Conservation (phyloP, 2,888 invertebrate genomes). For the Corythucha ciliata region DNA sequence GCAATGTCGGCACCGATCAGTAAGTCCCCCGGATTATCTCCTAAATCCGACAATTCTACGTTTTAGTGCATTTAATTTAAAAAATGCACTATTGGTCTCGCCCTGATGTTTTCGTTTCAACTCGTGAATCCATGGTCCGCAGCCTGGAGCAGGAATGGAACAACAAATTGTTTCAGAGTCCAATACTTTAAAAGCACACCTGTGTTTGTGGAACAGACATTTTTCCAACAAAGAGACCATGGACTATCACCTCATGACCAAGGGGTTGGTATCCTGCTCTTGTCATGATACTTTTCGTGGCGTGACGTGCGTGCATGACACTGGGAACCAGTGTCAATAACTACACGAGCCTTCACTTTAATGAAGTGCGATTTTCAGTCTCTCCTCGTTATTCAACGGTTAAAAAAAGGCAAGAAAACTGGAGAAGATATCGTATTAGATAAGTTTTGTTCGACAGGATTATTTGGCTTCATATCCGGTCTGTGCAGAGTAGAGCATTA, state of each 20-base stretch:
- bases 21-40: slow-evolving; percentile 1
- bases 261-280: background rate
- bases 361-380: too few relatives aligned
- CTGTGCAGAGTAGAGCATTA: too few relatives aligned
- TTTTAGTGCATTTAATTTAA: too few relatives aligned
- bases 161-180: slow-evolving; percentile 5
- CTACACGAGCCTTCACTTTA: background rate
- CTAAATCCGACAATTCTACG: background rate
- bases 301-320: too few relatives aligned
- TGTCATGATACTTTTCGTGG: background rate
- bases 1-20: slow-evolving; percentile 6
- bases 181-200: slow-evolving; percentile 9
- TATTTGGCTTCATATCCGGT: too few relatives aligned
- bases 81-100: too few relatives aligned
- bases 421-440: too few relatives aligned
- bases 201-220: background rate
- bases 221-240: background rate
- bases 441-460: too few relatives aligned
- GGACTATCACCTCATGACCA: background rate
- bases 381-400: background rate
- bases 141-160: background rate
- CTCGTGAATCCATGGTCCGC: background rate
- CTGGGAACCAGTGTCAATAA: background rate
- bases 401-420: background rate
- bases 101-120: background rate